These are phyloP conservation scores for Cheilosia impressa DNA, from an alignment of 2,888 invertebrate species.

Conservation along the genomic window DNA sequence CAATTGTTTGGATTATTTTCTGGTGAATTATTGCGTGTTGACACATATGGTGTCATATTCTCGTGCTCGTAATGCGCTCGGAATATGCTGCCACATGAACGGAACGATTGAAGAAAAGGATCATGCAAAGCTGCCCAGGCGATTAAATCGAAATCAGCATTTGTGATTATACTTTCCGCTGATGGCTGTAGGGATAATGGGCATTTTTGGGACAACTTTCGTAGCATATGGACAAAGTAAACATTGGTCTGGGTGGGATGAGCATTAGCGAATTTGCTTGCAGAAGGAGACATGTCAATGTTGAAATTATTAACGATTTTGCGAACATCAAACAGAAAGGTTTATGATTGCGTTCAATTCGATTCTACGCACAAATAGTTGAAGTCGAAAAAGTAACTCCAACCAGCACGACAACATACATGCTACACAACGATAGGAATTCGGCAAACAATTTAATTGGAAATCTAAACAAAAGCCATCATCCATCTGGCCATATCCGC, in stretches of 20 bases:
- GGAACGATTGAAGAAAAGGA: slow-evolving; percentile 36
- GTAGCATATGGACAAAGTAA: slow-evolving; percentile 59
- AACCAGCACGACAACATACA: too few relatives aligned
- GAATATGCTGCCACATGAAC: slow-evolving; percentile 69
- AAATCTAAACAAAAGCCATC: slow-evolving; percentile 69
- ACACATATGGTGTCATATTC: slow-evolving; percentile 84
- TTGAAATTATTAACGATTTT: too few relatives aligned
- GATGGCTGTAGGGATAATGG: slow-evolving; percentile 8
- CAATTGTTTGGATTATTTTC: slow-evolving; percentile 84
- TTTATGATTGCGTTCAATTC: too few relatives aligned
- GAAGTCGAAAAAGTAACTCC: too few relatives aligned
- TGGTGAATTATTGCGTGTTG: slow-evolving; percentile 84
- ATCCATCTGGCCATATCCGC: slow-evolving; percentile 20
- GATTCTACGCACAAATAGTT: too few relatives aligned
- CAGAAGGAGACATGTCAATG: too few relatives aligned
- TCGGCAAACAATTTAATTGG: slow-evolving; percentile 68
- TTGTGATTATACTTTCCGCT: slow-evolving; percentile 42
- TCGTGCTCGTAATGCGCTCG: slow-evolving; percentile 56
- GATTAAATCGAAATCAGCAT: slow-evolving; percentile 82
- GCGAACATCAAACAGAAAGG: too few relatives aligned
- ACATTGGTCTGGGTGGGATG: slow-evolving; percentile 6
- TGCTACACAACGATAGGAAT: background rate
- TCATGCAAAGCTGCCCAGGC: slow-evolving; percentile 72
- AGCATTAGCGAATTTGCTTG: background rate
- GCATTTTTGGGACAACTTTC: slow-evolving; percentile 28